Evolutionary conservation across 2,797 vertebrate genomes (phyloP).

Genomic region (Sebastes diploproa): DNA sequence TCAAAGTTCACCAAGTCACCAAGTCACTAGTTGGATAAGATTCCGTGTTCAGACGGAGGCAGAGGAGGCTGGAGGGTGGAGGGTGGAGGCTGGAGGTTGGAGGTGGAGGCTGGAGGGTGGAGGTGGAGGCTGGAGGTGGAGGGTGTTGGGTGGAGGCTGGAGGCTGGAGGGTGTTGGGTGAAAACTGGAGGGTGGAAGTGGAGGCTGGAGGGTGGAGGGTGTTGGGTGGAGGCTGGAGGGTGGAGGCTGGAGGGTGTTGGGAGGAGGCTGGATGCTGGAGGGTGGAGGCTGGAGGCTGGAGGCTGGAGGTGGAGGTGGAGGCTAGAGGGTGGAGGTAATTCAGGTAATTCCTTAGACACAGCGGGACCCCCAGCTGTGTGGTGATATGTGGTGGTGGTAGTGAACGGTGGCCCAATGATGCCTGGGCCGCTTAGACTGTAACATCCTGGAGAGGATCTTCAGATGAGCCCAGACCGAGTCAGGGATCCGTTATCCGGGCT

Average conservation of each 20-base stretch:
- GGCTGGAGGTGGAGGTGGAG: background rate
- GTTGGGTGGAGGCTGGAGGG: background rate
- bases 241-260: background rate
- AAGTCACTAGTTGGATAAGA: slow-evolving; percentile 51
- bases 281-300: background rate
- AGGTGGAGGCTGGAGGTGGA: too few relatives aligned
- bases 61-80: slow-evolving; percentile 5
- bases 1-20: slow-evolving; percentile 81
- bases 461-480: slow-evolving; percentile 71
- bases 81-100: background rate
- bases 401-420: slow-evolving; percentile 82
- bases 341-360: slow-evolving; percentile 76
- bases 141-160: too few relatives aligned
- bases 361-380: slow-evolving; percentile 78
- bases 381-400: slow-evolving; percentile 72
- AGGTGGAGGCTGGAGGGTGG: too few relatives aligned
- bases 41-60: slow-evolving; percentile 57
- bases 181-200: background rate
- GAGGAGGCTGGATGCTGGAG: too few relatives aligned
- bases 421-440: slow-evolving; percentile 84
- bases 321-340: too few relatives aligned
- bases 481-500: slow-evolving; percentile 62
- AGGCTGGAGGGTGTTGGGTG: too few relatives aligned
- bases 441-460: slow-evolving; percentile 83
- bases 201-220: too few relatives aligned